Percentiles rank a stretch among this genome's conserved stretches.
Evolutionary conservation across 1,140 invertebrate genomes (phyloP).

Genomic region (Meloidogyne hapla): DNA sequence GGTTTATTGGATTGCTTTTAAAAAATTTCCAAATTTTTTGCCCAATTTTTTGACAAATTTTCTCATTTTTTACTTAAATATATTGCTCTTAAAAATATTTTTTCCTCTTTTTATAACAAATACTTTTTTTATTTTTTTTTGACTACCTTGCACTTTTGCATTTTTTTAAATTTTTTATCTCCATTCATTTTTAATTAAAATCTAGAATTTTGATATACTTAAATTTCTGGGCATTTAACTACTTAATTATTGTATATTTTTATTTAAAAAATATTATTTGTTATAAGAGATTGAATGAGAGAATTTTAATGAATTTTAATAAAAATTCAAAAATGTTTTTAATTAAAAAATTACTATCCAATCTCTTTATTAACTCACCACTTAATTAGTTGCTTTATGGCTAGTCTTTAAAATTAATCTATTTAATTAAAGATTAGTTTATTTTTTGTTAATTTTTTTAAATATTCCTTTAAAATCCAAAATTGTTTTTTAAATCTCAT

Average conservation of each 20-base stretch:
- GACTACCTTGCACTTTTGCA: background rate
- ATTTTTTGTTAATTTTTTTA: no score
- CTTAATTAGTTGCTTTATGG: no score
- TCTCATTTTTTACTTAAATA: background rate
- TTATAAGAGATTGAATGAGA: no score
- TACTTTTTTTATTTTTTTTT: background rate
- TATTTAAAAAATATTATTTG: background rate
- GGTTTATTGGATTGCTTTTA: background rate
- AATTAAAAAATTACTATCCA: no score
- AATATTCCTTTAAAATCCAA: background rate
- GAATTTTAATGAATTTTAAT: no score
- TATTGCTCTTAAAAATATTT: background rate
- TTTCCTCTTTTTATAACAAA: background rate
- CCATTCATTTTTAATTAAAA: no score
- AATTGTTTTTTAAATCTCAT: background rate
- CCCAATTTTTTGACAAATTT: background rate
- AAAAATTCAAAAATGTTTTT: no score
- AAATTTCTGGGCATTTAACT: slow-evolving; percentile 1
- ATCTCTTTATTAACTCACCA: no score
- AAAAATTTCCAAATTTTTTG: background rate
- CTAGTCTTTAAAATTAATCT: no score
- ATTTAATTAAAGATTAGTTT: no score
- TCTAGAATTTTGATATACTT: background rate
- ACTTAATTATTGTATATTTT: slow-evolving; percentile 6
- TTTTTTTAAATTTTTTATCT: no score